These are phyloP conservation scores for Condylostylus longicornis DNA, from an alignment of 1,140 invertebrate genomes.

Conservation along the genomic window DNA sequence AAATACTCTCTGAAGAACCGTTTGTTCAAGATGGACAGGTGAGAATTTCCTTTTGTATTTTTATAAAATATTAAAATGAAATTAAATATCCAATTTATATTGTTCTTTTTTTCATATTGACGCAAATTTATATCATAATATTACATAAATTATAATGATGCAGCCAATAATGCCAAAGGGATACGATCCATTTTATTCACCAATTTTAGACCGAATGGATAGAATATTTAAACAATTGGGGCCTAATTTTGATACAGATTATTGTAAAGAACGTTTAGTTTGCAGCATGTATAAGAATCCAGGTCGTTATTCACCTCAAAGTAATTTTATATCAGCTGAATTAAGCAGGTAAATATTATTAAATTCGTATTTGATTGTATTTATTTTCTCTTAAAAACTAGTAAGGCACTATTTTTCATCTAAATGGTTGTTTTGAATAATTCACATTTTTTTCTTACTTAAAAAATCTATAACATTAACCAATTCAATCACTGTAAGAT, in stretches of 20 bases:
- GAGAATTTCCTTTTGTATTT: conserved; percentile 7
- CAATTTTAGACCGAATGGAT: conserved; percentile 57
- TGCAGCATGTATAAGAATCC: conserved; percentile 73
- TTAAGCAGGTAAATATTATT: conserved; percentile 55
- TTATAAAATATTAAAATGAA: conserved; percentile 3
- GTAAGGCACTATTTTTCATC: no score
- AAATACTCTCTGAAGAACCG: conserved; percentile 29
- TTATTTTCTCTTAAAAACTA: no score
- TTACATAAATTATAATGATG: neutral
- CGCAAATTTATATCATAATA: no score
- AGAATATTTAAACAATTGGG: conserved; percentile 52
- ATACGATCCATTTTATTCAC: conserved; percentile 60
- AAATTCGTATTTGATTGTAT: conserved; percentile 5
- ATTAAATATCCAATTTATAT: conserved; percentile 2
- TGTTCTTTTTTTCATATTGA: neutral
- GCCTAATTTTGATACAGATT: conserved; percentile 44
- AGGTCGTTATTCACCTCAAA: conserved; percentile 57
- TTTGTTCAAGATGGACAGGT: conserved; percentile 31
- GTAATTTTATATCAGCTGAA: conserved; percentile 67
- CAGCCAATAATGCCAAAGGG: conserved; percentile 29
- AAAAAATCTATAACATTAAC: no score
- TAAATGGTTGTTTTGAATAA: no score
- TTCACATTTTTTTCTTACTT: no score
- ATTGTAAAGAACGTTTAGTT: conserved; percentile 57
- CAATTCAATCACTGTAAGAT: no score